phyloP scores from a whole-genome alignment of 2,797 vertebrate genomes.

The Gadopsis marmoratus region DNA sequence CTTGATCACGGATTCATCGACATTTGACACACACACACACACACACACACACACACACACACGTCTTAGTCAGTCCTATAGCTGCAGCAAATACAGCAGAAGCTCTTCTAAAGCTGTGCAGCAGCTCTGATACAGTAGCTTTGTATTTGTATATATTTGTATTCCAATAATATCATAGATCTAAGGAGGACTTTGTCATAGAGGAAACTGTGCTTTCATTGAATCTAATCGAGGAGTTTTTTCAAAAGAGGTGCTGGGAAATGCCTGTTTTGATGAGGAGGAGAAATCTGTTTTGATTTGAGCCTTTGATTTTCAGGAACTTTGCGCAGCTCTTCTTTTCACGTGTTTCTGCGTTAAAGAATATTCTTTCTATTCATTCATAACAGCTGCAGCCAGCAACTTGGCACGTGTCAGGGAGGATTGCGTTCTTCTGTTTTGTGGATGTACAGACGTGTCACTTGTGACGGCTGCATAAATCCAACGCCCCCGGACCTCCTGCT shows the following conservation, averaged over 20 bases:
- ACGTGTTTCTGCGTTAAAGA: constrained; percentile 15
- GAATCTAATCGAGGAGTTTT: constrained; percentile 16
- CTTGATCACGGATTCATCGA: constrained; percentile 63
- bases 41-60: constrained; percentile 29
- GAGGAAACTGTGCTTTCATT: constrained; percentile 2
- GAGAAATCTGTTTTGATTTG: constrained; percentile 27
- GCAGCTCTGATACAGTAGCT: constrained; percentile 25
- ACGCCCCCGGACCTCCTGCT: constrained; percentile 34
- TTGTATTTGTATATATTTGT: constrained; percentile 6
- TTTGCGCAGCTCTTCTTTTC: constrained; percentile 15
- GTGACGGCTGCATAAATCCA: constrained; percentile 4
- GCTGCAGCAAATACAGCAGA: constrained; percentile 48
- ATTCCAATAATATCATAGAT: neutral
- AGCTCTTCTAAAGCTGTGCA: constrained; percentile 33
- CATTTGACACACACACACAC: constrained; percentile 54
- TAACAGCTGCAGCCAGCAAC: neutral
- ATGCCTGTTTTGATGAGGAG: constrained; percentile 1
- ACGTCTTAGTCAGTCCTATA: constrained; percentile 34
- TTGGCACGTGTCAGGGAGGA: constrained; percentile 9
- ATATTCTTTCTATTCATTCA: constrained; percentile 3
- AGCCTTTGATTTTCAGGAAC: constrained; percentile 15
- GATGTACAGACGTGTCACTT: constrained; percentile 30
- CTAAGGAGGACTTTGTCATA: neutral
- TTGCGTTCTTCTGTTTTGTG: constrained; percentile 14
- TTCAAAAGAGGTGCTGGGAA: constrained; percentile 13